phyloP scores from a whole-genome alignment of 1,140 invertebrate genomes.

The Drosophila bocqueti region DNA sequence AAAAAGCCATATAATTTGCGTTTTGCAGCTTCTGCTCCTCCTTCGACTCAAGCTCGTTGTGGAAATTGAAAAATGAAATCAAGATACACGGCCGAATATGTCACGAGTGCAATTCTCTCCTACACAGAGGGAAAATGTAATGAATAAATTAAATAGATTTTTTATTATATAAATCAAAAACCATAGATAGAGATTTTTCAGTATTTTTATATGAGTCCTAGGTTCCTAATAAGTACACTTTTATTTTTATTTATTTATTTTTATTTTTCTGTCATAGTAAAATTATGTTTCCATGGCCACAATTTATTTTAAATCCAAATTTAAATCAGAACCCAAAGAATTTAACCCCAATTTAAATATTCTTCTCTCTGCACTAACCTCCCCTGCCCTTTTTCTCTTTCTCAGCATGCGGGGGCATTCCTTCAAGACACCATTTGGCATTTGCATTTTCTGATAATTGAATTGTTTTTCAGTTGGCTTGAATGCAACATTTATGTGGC shows the following conservation, averaged over 20 bases:
- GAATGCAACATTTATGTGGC: conserved; percentile 76
- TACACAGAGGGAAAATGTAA: conserved; percentile 11
- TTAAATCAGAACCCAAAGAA: neutral
- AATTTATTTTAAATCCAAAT: neutral
- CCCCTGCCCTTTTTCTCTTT: conserved; percentile 3
- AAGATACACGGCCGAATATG: conserved; percentile 76
- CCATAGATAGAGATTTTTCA: neutral
- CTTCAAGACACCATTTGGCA: conserved; percentile 72
- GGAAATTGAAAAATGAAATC: conserved; percentile 83
- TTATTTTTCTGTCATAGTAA: too few species aligned
- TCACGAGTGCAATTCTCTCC: conserved; percentile 72
- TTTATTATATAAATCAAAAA: too few species aligned
- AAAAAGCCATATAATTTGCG: conserved; percentile 70
- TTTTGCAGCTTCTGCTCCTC: conserved; percentile 52
- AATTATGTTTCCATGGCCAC: too few species aligned
- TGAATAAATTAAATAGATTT: neutral
- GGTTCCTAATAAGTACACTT: too few species aligned
- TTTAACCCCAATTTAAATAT: neutral
- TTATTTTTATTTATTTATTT: too few species aligned
- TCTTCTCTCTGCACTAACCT: neutral
- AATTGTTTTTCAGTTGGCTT: conserved; percentile 74
- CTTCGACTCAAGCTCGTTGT: conserved; percentile 41
- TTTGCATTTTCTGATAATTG: conserved; percentile 79
- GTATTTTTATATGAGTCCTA: too few species aligned
- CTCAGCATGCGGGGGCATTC: conserved; percentile 35